phyloP scores from a whole-genome alignment of 2,888 invertebrate species.

The Steinernema carpocapsae region DNA sequence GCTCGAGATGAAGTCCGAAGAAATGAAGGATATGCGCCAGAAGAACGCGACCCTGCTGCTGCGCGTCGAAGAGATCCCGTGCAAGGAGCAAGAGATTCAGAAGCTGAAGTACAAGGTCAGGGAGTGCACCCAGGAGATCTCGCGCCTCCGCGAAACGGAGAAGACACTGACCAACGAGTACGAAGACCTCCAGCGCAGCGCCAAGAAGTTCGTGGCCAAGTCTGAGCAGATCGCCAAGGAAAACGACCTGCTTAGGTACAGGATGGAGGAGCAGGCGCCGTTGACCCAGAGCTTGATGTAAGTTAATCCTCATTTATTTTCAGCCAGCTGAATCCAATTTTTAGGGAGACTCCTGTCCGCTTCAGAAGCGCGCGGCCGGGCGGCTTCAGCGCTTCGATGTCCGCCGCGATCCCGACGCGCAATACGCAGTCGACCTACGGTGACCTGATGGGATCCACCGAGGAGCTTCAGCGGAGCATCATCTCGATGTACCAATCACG shows the following conservation, averaged over 20 bases:
- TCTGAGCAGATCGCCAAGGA: constrained; percentile 9
- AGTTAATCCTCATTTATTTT: background rate
- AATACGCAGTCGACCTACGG: constrained; percentile 16
- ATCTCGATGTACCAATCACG: constrained; percentile 16
- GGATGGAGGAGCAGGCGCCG: constrained; percentile 4
- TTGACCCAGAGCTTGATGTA: background rate
- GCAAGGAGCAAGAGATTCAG: constrained; percentile 72
- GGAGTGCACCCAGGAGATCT: background rate
- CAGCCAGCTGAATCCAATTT: background rate
- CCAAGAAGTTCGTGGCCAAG: background rate
- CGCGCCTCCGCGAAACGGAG: constrained; percentile 14
- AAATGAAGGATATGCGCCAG: constrained; percentile 59
- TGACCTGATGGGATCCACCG: background rate
- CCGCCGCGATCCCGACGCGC: background rate
- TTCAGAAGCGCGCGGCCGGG: background rate
- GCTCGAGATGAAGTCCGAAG: constrained; percentile 56
- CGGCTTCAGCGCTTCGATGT: background rate
- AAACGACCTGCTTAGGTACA: background rate
- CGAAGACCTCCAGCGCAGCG: background rate
- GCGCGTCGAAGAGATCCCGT: constrained; percentile 58
- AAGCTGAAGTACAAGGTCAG: constrained; percentile 76
- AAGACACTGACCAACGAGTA: constrained; percentile 1
- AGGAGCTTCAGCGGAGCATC: constrained; percentile 6
- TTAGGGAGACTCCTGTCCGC: background rate
- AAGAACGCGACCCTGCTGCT: constrained; percentile 52